Conservation (phyloP, 2,888 invertebrate genomes). For the Cosmorhoe ocellata region DNA sequence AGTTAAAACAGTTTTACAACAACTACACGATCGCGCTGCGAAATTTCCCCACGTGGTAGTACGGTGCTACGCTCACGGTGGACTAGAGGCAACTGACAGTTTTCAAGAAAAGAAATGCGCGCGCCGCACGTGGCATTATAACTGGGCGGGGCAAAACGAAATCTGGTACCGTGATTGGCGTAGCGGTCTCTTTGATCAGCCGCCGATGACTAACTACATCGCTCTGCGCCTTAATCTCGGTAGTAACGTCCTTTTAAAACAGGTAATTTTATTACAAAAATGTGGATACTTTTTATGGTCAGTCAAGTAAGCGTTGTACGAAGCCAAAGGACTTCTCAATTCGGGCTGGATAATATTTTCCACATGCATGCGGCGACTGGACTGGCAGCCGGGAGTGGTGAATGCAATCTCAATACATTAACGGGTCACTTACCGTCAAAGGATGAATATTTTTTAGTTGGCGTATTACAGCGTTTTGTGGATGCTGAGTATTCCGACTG, state of each 20-base stretch:
- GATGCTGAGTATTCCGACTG: slow-evolving; percentile 44
- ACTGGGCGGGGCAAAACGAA: slow-evolving; percentile 58
- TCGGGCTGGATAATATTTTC: slow-evolving; percentile 51
- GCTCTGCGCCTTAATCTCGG: slow-evolving; percentile 80
- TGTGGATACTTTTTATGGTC: slow-evolving; percentile 73
- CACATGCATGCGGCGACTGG: slow-evolving; percentile 46
- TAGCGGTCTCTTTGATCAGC: slow-evolving; percentile 69
- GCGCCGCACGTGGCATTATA: slow-evolving; percentile 76
- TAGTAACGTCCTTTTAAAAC: slow-evolving; percentile 81
- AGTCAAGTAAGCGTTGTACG: slow-evolving; percentile 62
- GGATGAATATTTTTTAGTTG: slow-evolving; percentile 57
- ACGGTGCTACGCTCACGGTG: slow-evolving; percentile 39
- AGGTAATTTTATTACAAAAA: slow-evolving; percentile 81
- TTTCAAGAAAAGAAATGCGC: slow-evolving; percentile 60
- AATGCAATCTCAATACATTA: slow-evolving; percentile 67
- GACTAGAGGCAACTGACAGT: slow-evolving; percentile 63
- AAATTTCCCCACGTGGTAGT: slow-evolving; percentile 31
- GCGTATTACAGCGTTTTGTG: slow-evolving; percentile 56
- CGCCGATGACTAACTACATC: slow-evolving; percentile 79
- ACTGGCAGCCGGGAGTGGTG: slow-evolving; percentile 34
- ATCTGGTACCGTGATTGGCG: slow-evolving; percentile 58
- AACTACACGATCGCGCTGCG: slow-evolving; percentile 50
- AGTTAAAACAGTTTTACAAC: slow-evolving; percentile 39
- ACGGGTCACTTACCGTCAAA: slow-evolving; percentile 64
- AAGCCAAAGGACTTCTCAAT: slow-evolving; percentile 47